Evolutionary conservation across 2,113 vertebrate species (phyloP), one percentile per base, ranked within the genome.

Genomic region (Natator depressus): DNA sequence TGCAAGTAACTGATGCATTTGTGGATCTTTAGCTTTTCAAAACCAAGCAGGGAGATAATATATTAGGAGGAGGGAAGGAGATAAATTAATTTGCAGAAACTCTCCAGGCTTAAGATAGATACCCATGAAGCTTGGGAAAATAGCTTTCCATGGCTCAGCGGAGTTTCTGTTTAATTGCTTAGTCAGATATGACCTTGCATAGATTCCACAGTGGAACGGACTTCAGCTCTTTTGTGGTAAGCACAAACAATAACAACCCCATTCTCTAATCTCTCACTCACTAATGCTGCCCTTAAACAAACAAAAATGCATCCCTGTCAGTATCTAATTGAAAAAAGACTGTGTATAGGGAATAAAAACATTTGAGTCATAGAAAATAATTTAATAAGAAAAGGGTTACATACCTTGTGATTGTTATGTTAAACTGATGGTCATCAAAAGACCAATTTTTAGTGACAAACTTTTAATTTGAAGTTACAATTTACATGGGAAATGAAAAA

Each of bases 111-210:
- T 81, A 88, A 88, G 89, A 62, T 9, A 89, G 93, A 92, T 83
- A 82, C 87, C 72, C 0, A 2, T 65, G 87, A 96, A 90, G 82
- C 91, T 84, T 24, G 53, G 88, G 31, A 88, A 95, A 97, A 96
- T 46, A 90, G 84, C 84, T 94, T 90, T 95, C 83, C 87, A 87
- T 91, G 92, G 65, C 82, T 97, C 88, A 90, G 82, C 59, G 47
- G 90, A 96, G 88, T 91, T 96, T 82, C 91, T 95, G 88, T 84
- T 93, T 96, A 93, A 95, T 96, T 96, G 90, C 91, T 94, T 51
- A 92, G 87, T 38, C 75, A 95, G 89, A 84, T 91, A 78, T 25
- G 53, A 95, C 84, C 94, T 95, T 88, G 88, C 46, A 83, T 55
- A 85, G 35, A 69, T 94, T 50, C 29, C 91, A 2, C 22, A 91